Evolutionary conservation across 2,797 vertebrate genomes (phyloP), one percentile per base, ranked within the genome.

Genomic region (Mus minutoides): DNA sequence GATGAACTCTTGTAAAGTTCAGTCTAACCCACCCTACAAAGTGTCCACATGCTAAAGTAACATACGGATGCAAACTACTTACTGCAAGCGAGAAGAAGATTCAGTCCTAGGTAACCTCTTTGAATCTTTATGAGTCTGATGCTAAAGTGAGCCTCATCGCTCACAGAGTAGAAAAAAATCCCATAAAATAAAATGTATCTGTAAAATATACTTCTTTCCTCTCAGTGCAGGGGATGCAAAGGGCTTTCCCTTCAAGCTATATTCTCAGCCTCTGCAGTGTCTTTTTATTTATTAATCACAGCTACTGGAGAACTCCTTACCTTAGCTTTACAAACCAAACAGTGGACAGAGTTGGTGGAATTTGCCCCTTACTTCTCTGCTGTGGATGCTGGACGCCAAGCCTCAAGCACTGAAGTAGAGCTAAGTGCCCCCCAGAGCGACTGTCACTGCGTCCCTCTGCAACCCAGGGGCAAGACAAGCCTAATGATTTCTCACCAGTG

Each of bases 251-350:
- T 3, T 17, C 31, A 11, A 56, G 62, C 49, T 52, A 19, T 21
- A 49, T 3, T 24, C 73, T 43, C 22, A 11, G 56, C 73, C 40
- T 46, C 43, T 26, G 29, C 37, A 85, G 93, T 40, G 34, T 67
- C 71, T 8, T 76, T 92, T 69, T 58, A 62, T 40, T 88, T 94
- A 92, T 69, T 88, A 84, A 76, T 93, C 29, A 56, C 34, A 94
- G 71, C 22, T 31, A 82, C 93, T 80, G 83, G 85, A 67, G 77
- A 85, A 67, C 37, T n/a, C 82, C 80, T 95, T 80, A 92, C 37
- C 54, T 91, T 91, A 84, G 71, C 52, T 94, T 95, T 89, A 93
- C 84, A 79, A 94, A 75, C 58, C 73, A 92, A 96, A 82, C 5
- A 90, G 46, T n/a, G 40, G 84, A 84, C 6, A 77, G 62, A 93